Evolutionary conservation across 2,888 invertebrate genomes (phyloP), one percentile per base, ranked within the genome.

Genomic region (Lithophane socia): DNA sequence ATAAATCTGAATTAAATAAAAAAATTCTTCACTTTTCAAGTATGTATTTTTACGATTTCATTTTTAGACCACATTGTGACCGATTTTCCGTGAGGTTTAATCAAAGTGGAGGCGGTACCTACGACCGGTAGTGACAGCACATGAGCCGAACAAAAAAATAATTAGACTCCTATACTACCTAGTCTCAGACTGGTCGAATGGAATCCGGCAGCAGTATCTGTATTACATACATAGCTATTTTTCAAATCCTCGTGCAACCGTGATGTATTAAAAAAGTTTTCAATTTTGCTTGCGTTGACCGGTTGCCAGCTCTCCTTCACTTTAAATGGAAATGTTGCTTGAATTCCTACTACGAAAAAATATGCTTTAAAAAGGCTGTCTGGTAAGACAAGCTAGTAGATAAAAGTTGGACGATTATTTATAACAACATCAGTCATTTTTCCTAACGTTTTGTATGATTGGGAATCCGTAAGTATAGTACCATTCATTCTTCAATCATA

Each of bases 251-350:
- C 66, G 29, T 65, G 60, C 85, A 73, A 44, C 66, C 66, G 63
- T 70, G 82, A 81, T 85, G 82, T 83, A 83, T 83, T 83, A 83
- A 83, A 83, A 85, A 83, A 85, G 82, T 83, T 83, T 82, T 76
- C 85, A 81, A 76, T 83, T 85, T 76, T 76, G 65, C 76, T 85
- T 75, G 72, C 69, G 64, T 82, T 81, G 82, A 83, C 85, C 85
- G 63, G 80, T 67, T 83, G 85, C 82, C 85, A 85, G 69, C 72
- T 75, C 63, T 75, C 58, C 60, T 84, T 75, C 78, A 83, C 80
- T 76, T 80, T 81, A 64, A 69, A 79, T 80, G 75, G 80, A 86
- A 90, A 89, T 84, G 84, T 83, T 79, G 67, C 79, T 63, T 81
- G 70, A 76, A 80, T 70, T 64, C 73, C 60, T 77, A 76, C 73